These are phyloP conservation scores for Aselliscus stoliczkanus DNA, from an alignment of 2,797 vertebrate species.

Conservation along the genomic window DNA sequence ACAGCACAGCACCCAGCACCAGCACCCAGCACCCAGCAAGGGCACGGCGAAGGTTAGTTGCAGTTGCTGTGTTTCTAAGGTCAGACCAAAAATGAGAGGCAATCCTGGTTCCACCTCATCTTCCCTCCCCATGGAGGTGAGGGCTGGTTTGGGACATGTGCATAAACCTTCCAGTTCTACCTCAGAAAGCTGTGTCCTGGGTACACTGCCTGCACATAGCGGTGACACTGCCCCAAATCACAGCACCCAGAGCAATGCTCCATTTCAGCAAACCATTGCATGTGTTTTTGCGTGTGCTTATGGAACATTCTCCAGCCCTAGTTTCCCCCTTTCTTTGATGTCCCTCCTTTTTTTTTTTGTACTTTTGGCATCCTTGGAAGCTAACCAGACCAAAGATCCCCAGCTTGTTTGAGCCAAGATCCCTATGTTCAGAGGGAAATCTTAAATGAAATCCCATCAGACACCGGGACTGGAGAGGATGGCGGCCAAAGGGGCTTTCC, in stretches of 20 bases:
- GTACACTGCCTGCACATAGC: background rate
- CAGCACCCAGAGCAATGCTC: background rate
- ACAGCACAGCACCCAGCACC: background rate
- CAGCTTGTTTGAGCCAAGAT: background rate
- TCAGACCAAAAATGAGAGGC: background rate
- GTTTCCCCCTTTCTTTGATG: background rate
- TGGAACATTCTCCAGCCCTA: background rate
- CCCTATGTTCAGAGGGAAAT: background rate
- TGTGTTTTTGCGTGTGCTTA: background rate
- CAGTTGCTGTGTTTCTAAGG: background rate
- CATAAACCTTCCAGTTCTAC: background rate
- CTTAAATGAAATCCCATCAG: background rate
- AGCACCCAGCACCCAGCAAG: background rate
- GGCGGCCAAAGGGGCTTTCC: background rate
- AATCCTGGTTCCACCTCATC: background rate
- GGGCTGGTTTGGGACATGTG: background rate
- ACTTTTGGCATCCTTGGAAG: background rate
- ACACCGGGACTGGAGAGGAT: background rate
- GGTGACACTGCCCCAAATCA: background rate
- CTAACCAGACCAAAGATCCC: background rate
- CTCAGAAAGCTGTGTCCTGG: background rate
- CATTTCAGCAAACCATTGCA: background rate
- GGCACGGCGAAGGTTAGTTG: background rate
- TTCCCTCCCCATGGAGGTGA: background rate
- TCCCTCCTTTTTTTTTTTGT: background rate